Conservation (phyloP, 2,113 vertebrate genomes). For the Pedionomus torquatus region DNA sequence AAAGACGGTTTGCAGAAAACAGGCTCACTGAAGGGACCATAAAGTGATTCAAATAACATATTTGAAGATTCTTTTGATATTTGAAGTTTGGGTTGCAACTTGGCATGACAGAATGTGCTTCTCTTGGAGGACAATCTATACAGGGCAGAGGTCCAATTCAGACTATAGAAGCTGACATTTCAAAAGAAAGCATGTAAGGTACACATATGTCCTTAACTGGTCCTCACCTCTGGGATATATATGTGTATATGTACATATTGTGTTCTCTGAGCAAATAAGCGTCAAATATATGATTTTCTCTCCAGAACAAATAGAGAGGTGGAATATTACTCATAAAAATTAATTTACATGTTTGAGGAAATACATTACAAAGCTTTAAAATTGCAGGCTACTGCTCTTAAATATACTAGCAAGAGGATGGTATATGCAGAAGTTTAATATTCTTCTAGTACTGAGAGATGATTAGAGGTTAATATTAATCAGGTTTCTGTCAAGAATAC, state of each 20-base stretch:
- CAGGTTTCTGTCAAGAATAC: not conserved
- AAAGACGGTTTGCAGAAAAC: not conserved
- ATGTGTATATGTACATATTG: not conserved
- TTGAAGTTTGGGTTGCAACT: not conserved
- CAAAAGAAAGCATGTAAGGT: not conserved
- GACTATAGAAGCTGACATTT: not conserved
- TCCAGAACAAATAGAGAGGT: not conserved
- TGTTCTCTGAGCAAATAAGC: not conserved
- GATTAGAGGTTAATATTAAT: not conserved
- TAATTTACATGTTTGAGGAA: not conserved
- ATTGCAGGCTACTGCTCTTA: not conserved
- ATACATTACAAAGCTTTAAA: not conserved
- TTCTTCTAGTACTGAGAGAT: not conserved
- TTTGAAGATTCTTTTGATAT: not conserved
- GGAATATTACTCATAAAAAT: not conserved
- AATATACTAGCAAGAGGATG: not conserved
- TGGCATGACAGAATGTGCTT: not conserved
- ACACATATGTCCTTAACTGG: not conserved
- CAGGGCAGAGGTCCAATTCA: not conserved
- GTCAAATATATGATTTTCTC: not conserved
- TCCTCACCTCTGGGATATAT: not conserved
- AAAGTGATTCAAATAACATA: not conserved
- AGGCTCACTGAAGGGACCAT: not conserved
- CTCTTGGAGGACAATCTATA: not conserved
- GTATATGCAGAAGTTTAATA: not conserved